phyloP scores from a whole-genome alignment of 1,140 invertebrate genomes.

The Drosophila simulans region DNA sequence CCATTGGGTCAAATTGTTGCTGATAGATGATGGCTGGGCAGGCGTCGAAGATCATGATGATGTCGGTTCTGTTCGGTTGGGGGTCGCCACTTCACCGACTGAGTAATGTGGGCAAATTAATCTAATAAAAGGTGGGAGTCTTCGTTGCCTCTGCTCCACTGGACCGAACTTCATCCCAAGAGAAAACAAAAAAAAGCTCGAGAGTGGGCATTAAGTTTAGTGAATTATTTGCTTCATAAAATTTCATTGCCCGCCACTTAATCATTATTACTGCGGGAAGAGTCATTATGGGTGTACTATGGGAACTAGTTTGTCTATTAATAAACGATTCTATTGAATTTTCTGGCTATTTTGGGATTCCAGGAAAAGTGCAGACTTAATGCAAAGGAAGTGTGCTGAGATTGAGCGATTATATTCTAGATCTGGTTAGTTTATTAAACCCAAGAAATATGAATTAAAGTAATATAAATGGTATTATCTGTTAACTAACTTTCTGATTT shows the following conservation, averaged over 20 bases:
- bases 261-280: conserved; percentile 48
- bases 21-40: conserved; percentile 71
- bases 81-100: conserved; percentile 53
- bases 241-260: conserved; percentile 56
- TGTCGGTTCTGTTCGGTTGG: conserved; percentile 50
- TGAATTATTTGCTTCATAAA: conserved; percentile 61
- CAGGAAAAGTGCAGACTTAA: conserved; percentile 1
- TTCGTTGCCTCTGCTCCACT: conserved; percentile 22
- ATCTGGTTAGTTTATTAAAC: too few relatives aligned
- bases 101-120: conserved; percentile 76
- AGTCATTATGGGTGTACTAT: conserved; percentile 19
- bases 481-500: too few relatives aligned
- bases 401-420: not conserved
- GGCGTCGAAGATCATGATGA: conserved; percentile 68
- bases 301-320: conserved; percentile 51
- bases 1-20: conserved; percentile 78
- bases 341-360: conserved; percentile 22
- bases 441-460: too few relatives aligned
- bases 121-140: conserved; percentile 81
- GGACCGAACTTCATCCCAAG: conserved; percentile 2
- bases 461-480: too few relatives aligned
- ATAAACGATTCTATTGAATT: conserved; percentile 45
- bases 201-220: conserved; percentile 41
- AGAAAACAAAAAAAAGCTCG: conserved; percentile 3
- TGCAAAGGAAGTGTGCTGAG: conserved; percentile 22